Conservation (phyloP, 2,113 vertebrate genomes). For the Eidolon helvum region DNA sequence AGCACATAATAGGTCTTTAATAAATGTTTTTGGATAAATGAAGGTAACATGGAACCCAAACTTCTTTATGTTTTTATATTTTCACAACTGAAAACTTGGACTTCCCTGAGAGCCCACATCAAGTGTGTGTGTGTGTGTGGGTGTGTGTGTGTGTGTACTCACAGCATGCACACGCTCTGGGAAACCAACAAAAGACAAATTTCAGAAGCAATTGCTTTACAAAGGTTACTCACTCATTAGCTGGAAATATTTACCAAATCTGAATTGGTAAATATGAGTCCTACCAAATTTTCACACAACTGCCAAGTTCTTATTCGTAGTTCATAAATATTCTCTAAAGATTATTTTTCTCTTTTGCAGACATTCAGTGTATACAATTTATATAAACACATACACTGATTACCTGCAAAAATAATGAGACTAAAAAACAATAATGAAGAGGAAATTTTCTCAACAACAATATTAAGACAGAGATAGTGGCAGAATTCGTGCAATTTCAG, state of each 20-base stretch:
- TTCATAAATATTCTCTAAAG: neutral
- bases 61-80: neutral
- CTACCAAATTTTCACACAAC: neutral
- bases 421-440: neutral
- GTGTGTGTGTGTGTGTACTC: neutral
- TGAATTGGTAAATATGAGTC: neutral
- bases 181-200: neutral
- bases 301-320: neutral
- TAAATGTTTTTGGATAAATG: neutral
- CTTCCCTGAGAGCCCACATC: neutral
- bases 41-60: neutral
- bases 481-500: neutral
- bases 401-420: neutral
- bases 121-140: neutral
- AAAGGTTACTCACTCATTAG: neutral
- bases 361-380: neutral
- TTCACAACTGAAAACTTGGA: neutral
- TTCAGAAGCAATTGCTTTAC: neutral
- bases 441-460: neutral
- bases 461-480: neutral
- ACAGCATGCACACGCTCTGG: neutral
- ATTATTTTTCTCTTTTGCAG: neutral
- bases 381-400: neutral
- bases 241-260: neutral
- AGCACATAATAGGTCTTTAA: neutral